phyloP scores from a whole-genome alignment of 1,140 invertebrate species.

The Acyrthosiphon pisum region DNA sequence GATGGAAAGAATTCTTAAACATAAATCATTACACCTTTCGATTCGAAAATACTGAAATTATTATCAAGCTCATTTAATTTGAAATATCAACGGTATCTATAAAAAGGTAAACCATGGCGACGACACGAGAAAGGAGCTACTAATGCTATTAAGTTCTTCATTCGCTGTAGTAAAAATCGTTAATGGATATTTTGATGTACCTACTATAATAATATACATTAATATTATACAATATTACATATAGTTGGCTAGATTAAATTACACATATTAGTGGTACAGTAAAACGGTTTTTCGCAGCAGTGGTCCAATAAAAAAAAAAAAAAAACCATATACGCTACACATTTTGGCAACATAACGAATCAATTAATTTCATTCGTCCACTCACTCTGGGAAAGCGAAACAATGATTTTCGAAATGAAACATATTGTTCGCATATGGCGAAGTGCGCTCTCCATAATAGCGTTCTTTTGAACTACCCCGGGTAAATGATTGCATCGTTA shows the following conservation, averaged over 20 bases:
- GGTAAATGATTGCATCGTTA: conserved; percentile 6
- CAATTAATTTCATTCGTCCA: conserved; percentile 11
- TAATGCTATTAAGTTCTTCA: too few relatives aligned
- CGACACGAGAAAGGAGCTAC: too few relatives aligned
- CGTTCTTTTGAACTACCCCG: neutral
- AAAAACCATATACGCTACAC: neutral
- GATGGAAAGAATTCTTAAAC: too few relatives aligned
- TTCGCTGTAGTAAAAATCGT: too few relatives aligned
- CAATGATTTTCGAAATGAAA: conserved; percentile 15
- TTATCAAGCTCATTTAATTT: too few relatives aligned
- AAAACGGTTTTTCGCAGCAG: neutral
- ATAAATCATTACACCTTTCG: too few relatives aligned
- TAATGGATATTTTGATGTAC: too few relatives aligned
- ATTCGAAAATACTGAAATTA: too few relatives aligned
- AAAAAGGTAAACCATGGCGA: too few relatives aligned
- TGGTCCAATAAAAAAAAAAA: neutral
- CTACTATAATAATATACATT: too few relatives aligned
- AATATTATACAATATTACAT: too few relatives aligned
- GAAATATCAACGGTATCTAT: too few relatives aligned
- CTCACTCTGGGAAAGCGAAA: neutral
- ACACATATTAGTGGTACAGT: neutral
- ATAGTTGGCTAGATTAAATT: neutral
- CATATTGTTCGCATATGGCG: neutral
- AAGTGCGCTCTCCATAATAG: neutral
- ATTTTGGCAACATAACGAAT: neutral